Percentiles rank a stretch among this genome's conserved stretches.
These are phyloP conservation scores for Trigoniulus corallinus DNA, from an alignment of 1,140 invertebrate genomes.

Conservation along the genomic window DNA sequence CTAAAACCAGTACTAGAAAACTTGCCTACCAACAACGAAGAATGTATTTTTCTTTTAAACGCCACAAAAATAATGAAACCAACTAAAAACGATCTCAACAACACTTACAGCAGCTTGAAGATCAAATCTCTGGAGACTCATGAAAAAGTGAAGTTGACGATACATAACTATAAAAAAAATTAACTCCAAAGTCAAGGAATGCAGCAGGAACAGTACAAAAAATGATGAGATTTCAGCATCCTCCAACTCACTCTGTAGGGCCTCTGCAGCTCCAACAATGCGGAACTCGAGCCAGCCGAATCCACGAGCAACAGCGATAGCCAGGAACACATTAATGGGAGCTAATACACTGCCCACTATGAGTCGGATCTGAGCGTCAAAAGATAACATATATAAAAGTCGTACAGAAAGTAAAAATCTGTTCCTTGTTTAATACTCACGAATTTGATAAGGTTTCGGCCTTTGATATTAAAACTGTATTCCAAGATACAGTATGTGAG, in stretches of 20 bases:
- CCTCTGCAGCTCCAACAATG: constrained; percentile 1
- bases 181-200: background rate
- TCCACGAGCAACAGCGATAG: background rate
- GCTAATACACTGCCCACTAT: background rate
- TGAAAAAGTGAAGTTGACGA: background rate
- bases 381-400: background rate
- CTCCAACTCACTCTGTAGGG: background rate
- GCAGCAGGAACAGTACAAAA: background rate
- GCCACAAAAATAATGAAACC: background rate
- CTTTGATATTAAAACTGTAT: constrained; percentile 14
- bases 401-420: no score
- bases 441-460: constrained; percentile 15
- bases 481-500: constrained; percentile 17
- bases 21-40: background rate
- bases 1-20: background rate
- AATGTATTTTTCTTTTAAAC: background rate
- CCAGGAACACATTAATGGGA: background rate
- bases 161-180: background rate
- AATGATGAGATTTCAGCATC: background rate
- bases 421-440: constrained; percentile 5
- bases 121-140: background rate
- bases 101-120: background rate
- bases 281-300: constrained; percentile 1
- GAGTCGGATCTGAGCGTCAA: background rate
- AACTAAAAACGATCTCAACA: no score